Evolutionary conservation across 2,797 vertebrate species (phyloP).

Genomic region (Catostomus latipinnis): DNA sequence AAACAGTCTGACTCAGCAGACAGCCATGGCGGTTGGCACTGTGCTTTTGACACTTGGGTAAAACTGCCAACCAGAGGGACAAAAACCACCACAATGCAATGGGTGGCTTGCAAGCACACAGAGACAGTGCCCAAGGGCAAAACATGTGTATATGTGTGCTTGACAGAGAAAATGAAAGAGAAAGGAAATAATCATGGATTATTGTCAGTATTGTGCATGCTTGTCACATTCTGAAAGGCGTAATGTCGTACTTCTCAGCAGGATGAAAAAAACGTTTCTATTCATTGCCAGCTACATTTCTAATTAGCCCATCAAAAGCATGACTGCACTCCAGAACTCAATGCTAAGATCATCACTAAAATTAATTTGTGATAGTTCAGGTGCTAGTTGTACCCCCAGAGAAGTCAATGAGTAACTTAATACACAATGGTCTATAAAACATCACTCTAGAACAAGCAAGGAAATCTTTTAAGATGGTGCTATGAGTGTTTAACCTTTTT

Average conservation of each 20-base stretch:
- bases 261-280: conserved; percentile 43
- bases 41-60: conserved; percentile 39
- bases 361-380: conserved; percentile 44
- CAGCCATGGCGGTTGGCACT: conserved; percentile 40
- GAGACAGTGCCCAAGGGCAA: conserved; percentile 66
- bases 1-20: conserved; percentile 80
- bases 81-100: conserved; percentile 71
- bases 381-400: conserved; percentile 31
- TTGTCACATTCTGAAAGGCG: conserved; percentile 50
- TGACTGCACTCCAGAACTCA: conserved; percentile 53
- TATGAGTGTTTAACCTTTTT: neutral
- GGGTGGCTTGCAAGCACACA: conserved; percentile 67
- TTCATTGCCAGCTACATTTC: conserved; percentile 53
- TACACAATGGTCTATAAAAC: conserved; percentile 29
- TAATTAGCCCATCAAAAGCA: conserved; percentile 61
- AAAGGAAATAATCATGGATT: conserved; percentile 56
- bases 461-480: neutral
- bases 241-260: conserved; percentile 57
- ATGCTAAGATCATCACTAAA: conserved; percentile 56
- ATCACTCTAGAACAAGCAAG: conserved; percentile 18
- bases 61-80: conserved; percentile 62
- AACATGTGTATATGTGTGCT: conserved; percentile 32
- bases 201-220: conserved; percentile 51
- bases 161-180: conserved; percentile 22
- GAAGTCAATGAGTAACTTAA: conserved; percentile 29